These are phyloP conservation scores for Embidobia sp. DNA, from an alignment of 2,888 invertebrate species.

Conservation along the genomic window DNA sequence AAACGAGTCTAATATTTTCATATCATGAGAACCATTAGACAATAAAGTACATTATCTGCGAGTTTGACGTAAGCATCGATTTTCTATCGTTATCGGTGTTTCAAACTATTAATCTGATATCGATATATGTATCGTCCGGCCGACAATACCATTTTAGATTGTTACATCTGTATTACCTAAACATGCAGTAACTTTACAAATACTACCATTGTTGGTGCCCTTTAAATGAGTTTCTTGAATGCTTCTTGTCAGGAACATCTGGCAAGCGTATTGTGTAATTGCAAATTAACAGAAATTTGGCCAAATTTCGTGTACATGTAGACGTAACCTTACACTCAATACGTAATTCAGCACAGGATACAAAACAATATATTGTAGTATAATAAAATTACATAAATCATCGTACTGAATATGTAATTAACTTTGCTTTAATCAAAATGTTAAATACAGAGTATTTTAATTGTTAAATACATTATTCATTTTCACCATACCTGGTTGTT, in stretches of 20 bases:
- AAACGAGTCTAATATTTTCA: slow-evolving; percentile 31
- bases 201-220: slow-evolving; percentile 12
- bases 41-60: slow-evolving; percentile 23
- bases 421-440: too few relatives aligned
- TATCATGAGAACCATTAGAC: slow-evolving; percentile 28
- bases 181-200: slow-evolving; percentile 24
- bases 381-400: too few relatives aligned
- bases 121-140: slow-evolving; percentile 9
- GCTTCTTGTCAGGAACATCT: slow-evolving; percentile 22
- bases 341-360: too few relatives aligned
- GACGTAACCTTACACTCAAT: too few relatives aligned
- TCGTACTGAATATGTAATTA: too few relatives aligned
- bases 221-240: slow-evolving; percentile 22
- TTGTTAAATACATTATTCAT: too few relatives aligned
- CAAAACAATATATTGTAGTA: too few relatives aligned
- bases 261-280: slow-evolving; percentile 21
- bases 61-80: slow-evolving; percentile 40
- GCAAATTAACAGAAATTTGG: slow-evolving; percentile 26
- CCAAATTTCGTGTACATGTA: too few relatives aligned
- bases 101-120: slow-evolving; percentile 43
- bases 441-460: too few relatives aligned
- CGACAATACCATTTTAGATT: slow-evolving; percentile 20
- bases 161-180: slow-evolving; percentile 11
- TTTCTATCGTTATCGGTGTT: slow-evolving; percentile 23
- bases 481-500: too few relatives aligned